Percentiles rank a stretch among this genome's conserved stretches.
Conservation (phyloP, 2,113 vertebrate genomes). For the Planiliza haematocheilus region DNA sequence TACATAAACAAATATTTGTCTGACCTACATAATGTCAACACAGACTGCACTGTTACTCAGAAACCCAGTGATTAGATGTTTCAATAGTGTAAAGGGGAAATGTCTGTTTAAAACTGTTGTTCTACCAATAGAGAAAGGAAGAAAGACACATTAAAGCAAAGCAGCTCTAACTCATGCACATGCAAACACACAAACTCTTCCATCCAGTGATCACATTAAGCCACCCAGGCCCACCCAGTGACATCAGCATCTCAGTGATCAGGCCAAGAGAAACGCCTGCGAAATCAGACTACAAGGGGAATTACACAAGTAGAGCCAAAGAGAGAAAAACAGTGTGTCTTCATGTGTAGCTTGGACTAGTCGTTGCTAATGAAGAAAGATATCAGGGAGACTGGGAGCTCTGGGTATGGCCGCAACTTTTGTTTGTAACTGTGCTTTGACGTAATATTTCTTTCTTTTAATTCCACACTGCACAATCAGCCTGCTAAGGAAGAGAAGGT, state of each 20-base stretch:
- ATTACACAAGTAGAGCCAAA: conserved; percentile 2
- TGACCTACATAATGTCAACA: too few species aligned
- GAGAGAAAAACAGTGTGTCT: conserved; percentile 1
- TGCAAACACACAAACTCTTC: conserved; percentile 41
- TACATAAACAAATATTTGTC: too few species aligned
- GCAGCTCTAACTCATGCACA: conserved; percentile 19
- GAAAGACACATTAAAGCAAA: conserved; percentile 1
- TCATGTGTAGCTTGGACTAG: not conserved
- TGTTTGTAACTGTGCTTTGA: conserved; percentile 5
- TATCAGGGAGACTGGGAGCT: not conserved
- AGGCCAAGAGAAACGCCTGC: conserved; percentile 68
- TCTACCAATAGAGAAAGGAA: not conserved
- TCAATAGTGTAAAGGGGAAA: too few species aligned
- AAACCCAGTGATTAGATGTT: too few species aligned
- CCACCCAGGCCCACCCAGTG: conserved; percentile 72
- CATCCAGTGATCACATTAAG: conserved; percentile 65
- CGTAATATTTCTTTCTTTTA: not conserved
- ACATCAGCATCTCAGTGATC: conserved; percentile 68
- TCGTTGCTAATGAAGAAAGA: not conserved
- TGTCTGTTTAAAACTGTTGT: conserved; percentile 12
- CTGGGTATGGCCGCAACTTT: not conserved
- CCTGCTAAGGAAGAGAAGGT: conserved; percentile 86
- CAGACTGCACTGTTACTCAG: too few species aligned
- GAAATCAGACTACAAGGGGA: conserved; percentile 19
- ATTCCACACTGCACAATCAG: conserved; percentile 69